Base-by-base conservation (phyloP, 2,797 vertebrate genomes). In the Anableps anableps region DNA sequence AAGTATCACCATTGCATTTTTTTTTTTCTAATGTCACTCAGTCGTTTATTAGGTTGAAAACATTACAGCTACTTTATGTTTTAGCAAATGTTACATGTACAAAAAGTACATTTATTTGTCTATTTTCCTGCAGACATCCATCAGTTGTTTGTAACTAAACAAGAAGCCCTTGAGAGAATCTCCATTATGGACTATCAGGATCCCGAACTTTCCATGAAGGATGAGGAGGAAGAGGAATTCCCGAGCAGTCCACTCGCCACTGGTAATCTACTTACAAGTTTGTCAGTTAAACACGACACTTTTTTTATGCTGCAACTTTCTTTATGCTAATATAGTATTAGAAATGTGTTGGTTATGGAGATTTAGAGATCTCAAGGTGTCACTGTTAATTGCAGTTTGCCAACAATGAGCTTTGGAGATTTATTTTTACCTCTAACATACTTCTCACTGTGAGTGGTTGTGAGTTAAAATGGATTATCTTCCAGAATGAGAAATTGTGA, bases 161-260 rank as follows among this genome's bases (percentile, higher is more conserved):
- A 26, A 70, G 38, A 70, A 26, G 66, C 21, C 10, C 38, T 17
- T 43, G 38, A 43, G 43, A 70, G 38, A 70, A 41, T 10, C 23
- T 43, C 38, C 41, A 26, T 43, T 26, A 70, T 43, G 66, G 36
- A 43, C 38, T 38, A 70, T 14, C 66, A n/a, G 41, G 23, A 14
- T 38, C 66, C 23, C 43, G 38, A 70, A 70, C 21, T 43, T 70
- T 41, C 38, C 66, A n/a, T 43, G 11, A 43, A 70, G 36, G 17
- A 66, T 8, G 62, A 66, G 34, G 62, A 66, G 62, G 66, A 43
- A 38, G 66, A 70, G 66, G 66, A 70, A 43, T 70, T 70, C 23
- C 66, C 38, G 11, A 43, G 23, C 23, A n/a, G 66, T 70, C 11
- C 62, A 11, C 34, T 70, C 0, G 66, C 66, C 38, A 70, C 66